A percentile compares a stretch with the other conserved stretches of the same genome.
phyloP scores from a whole-genome alignment of 2,888 invertebrate genomes.

The Cataglyphis cursor region DNA sequence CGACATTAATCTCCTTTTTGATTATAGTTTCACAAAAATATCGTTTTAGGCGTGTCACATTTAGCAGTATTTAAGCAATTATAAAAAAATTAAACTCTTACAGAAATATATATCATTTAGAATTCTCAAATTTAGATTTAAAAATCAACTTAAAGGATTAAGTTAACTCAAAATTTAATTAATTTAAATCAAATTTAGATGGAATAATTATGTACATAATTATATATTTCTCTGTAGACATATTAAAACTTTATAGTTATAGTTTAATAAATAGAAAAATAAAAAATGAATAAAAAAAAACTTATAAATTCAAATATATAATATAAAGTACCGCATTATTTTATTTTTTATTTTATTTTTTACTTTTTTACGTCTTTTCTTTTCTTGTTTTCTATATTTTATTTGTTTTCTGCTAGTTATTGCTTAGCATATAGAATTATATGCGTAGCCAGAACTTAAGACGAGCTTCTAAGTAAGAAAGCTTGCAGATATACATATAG shows the following conservation, averaged over 20 bases:
- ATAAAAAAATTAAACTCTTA: neutral
- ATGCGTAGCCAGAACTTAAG: slow-evolving; percentile 37
- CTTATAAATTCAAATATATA: neutral
- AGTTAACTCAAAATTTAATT: slow-evolving; percentile 2
- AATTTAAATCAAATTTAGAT: neutral
- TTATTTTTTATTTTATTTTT: slow-evolving; percentile 3
- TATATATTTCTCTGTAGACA: neutral
- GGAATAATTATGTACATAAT: neutral
- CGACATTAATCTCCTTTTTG: neutral
- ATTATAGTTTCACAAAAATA: neutral
- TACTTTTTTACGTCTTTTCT: neutral
- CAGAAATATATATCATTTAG: neutral
- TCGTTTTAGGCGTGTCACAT: neutral
- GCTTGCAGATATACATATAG: neutral
- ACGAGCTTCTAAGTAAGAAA: slow-evolving; percentile 38
- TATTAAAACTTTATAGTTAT: neutral
- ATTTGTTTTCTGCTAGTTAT: neutral
- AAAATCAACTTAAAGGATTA: neutral
- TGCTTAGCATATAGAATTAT: neutral
- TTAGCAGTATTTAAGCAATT: neutral
- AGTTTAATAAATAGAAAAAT: neutral
- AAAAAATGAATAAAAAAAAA: neutral
- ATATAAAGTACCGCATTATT: neutral
- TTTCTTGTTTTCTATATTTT: neutral
- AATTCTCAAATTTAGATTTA: neutral